Evolutionary conservation across 2,113 vertebrate genomes (phyloP).

Genomic region (Austrofundulus limnaeus): DNA sequence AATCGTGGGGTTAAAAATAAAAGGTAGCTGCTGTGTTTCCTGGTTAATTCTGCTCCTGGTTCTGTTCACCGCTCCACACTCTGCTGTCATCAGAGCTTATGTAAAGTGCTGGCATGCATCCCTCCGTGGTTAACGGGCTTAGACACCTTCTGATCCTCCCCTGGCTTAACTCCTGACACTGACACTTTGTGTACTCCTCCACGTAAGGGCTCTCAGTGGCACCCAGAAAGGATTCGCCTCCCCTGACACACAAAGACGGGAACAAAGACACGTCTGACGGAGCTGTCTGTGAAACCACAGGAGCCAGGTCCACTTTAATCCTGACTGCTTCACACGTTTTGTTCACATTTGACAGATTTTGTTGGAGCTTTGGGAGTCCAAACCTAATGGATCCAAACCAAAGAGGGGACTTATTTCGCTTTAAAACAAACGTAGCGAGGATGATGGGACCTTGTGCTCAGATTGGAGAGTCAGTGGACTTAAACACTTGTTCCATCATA

Average conservation of each 20-base stretch:
- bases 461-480: not conserved
- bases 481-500: not conserved
- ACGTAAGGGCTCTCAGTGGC: slow-evolving; percentile 34
- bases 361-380: not conserved
- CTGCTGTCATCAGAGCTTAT: slow-evolving; percentile 55
- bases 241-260: no score
- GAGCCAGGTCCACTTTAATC: no score
- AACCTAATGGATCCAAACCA: not conserved
- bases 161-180: slow-evolving; percentile 57
- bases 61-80: not conserved
- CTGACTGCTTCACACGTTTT: slow-evolving; percentile 3
- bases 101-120: slow-evolving; percentile 47
- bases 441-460: not conserved
- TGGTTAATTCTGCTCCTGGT: slow-evolving; percentile 23
- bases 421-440: not conserved
- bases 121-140: slow-evolving; percentile 59
- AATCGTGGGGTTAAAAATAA: slow-evolving; percentile 17
- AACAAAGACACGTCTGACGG: slow-evolving; percentile 22
- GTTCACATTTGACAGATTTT: slow-evolving; percentile 4
- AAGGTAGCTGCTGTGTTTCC: slow-evolving; percentile 1
- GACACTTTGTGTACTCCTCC: slow-evolving; percentile 17
- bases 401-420: not conserved
- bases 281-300: slow-evolving; percentile 25
- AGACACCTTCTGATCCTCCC: slow-evolving; percentile 60
- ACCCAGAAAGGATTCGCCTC: slow-evolving; percentile 59